A percentile compares a stretch with the other conserved stretches of the same genome.
Conservation (phyloP, 2,797 vertebrate species). For the Pipistrellus nathusii region DNA sequence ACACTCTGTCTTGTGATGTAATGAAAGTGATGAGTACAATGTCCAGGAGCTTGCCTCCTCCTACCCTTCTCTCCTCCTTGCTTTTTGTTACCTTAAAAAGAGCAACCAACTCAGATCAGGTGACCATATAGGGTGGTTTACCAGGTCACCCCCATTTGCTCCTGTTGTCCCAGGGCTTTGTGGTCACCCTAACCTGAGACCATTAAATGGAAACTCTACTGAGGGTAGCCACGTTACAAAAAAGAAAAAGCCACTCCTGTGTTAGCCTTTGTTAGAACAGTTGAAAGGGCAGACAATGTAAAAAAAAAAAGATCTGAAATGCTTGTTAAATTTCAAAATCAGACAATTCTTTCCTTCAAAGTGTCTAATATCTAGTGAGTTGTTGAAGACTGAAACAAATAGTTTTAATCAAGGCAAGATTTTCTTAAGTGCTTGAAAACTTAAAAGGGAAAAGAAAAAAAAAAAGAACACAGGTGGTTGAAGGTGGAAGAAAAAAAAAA, state of each 20-base stretch:
- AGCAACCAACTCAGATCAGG: neutral
- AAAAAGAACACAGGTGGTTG: neutral
- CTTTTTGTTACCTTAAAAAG: neutral
- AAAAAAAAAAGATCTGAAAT: neutral
- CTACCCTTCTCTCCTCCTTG: neutral
- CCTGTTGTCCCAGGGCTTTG: neutral
- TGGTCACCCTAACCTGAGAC: neutral
- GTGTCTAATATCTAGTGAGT: neutral
- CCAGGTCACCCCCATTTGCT: neutral
- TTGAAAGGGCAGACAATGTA: neutral
- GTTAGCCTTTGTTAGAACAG: neutral
- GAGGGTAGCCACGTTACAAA: neutral
- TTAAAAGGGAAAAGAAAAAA: neutral
- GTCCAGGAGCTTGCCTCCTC: neutral
- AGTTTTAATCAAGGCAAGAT: neutral
- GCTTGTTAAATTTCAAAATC: slow-evolving; percentile 36
- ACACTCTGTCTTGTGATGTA: neutral
- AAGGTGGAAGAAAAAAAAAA: neutral
- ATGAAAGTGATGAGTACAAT: neutral
- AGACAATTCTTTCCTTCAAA: neutral
- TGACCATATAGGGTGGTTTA: neutral
- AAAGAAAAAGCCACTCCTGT: neutral
- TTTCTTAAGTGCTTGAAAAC: neutral
- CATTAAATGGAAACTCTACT: neutral
- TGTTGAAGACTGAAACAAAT: neutral